These are phyloP conservation scores for Pomatorhinus ruficollis DNA, from an alignment of 2,113 vertebrate genomes.

Conservation along the genomic window DNA sequence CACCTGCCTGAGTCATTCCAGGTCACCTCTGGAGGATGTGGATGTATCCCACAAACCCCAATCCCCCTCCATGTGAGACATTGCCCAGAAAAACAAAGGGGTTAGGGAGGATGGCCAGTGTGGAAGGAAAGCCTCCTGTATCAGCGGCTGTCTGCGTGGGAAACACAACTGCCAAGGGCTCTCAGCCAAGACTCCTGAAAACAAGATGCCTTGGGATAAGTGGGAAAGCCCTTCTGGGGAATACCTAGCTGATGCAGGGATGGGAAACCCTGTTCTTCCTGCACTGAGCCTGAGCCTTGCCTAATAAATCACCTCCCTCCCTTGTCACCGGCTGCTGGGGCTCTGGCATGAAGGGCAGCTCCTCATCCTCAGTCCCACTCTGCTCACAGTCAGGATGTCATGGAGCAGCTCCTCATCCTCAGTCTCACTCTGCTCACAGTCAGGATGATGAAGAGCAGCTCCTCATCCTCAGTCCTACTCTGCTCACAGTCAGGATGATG, in stretches of 20 bases:
- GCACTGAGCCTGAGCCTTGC: not conserved
- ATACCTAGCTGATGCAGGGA: not conserved
- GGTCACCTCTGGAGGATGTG: not conserved
- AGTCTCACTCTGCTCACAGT: not conserved
- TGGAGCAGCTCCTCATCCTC: not conserved
- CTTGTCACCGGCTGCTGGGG: fast-evolving
- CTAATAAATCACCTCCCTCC: not conserved
- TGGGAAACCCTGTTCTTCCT: not conserved
- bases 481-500: not conserved
- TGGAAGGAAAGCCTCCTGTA: not conserved
- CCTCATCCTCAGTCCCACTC: fast-evolving
- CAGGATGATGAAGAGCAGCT: not conserved
- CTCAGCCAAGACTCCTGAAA: not conserved
- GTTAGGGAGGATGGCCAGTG: fast-evolving
- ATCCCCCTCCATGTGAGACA: fast-evolving
- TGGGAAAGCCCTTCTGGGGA: not conserved
- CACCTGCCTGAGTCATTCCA: not conserved
- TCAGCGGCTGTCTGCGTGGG: fast-evolving
- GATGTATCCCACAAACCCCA: not conserved
- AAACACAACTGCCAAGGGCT: not conserved
- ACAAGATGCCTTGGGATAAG: fast-evolving
- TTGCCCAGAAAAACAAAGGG: fast-evolving
- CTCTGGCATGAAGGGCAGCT: not conserved
- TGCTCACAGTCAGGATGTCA: not conserved
- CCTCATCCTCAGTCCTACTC: not conserved